Conservation (phyloP, 2,113 vertebrate genomes). For the Ascaphus truei region DNA sequence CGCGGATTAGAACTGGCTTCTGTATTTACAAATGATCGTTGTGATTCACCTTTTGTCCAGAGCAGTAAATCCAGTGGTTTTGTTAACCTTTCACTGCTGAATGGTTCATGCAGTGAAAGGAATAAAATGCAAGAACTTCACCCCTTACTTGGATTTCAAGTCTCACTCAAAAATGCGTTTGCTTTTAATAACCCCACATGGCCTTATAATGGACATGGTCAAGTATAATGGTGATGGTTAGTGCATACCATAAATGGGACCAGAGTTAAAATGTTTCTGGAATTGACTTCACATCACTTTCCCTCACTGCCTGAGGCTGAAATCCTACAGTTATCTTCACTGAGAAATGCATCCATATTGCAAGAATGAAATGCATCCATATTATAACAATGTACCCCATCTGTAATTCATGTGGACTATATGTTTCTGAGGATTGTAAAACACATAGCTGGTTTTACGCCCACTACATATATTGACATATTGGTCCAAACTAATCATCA, state of each 20-base stretch:
- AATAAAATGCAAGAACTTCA: constrained; percentile 18
- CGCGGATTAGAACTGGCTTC: too few species aligned
- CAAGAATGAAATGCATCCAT: too few species aligned
- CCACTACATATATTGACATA: too few species aligned
- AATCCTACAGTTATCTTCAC: too few species aligned
- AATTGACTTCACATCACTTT: constrained; percentile 11
- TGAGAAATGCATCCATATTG: too few species aligned
- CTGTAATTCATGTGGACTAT: too few species aligned
- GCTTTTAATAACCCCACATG: neutral
- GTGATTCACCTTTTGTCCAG: constrained; percentile 22
- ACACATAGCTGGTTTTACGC: too few species aligned
- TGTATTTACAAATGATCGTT: too few species aligned
- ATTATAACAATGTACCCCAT: too few species aligned
- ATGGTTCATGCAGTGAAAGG: neutral
- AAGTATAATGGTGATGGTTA: neutral
- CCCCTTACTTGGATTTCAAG: neutral
- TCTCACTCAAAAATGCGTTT: neutral
- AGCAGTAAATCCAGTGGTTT: constrained; percentile 16
- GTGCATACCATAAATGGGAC: neutral
- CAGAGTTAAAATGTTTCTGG: neutral
- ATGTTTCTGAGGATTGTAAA: too few species aligned
- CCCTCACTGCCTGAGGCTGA: neutral
- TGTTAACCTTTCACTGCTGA: neutral
- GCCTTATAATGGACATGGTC: neutral
- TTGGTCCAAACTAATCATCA: too few species aligned